Base-by-base conservation (phyloP, 1,140 invertebrate genomes). In the Drosophila auraria region DNA sequence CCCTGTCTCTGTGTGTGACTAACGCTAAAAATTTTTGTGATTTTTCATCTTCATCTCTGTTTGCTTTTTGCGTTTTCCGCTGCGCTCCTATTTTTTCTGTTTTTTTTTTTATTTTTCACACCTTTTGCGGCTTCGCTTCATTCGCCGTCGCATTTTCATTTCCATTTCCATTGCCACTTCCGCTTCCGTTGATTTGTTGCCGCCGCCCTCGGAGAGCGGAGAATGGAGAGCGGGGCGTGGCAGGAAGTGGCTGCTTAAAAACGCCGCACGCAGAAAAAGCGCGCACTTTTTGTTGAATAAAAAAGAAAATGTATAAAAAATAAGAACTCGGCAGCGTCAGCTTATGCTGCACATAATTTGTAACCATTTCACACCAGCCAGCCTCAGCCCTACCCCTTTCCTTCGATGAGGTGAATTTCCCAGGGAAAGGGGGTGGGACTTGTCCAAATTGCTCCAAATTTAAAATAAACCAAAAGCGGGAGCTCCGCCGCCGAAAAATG, bases 111-210 rank as follows among this genome's bases (percentile, higher is more conserved):
- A 23, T 54, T 65, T 82, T 83, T 87, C 64, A 78, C 84, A 87
- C 77, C 77, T 87, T 80, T 78, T 78, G 68, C 70, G 61, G 50
- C 45, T 82, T 76, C 72, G 83, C 80, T 82, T 86, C 82, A 86
- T 86, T 86, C 84, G 83, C 59, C 45, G 65, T 70, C 54, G 84
- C 84, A 66, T 66, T 57, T 57, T 57, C 61, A 86, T 86, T 87
- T 87, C 84, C 84, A 87, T 87, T 87, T 89, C 84, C 84, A 87
- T 89, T 87, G 84, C 84, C 84, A 89, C 84, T 83, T 87, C 84
- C 84, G 84, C 38, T 84, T 90, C 84, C 84, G 86, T 90, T 89
- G 84, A 89, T 89, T 89, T 89, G 84, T 89, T 89, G 84, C 75
- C 51, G 61, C 58, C 57, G 71, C 60, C 51, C 30, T 38, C 59